Conservation (phyloP, 2,113 vertebrate species). For the Elephantulus edwardii region DNA sequence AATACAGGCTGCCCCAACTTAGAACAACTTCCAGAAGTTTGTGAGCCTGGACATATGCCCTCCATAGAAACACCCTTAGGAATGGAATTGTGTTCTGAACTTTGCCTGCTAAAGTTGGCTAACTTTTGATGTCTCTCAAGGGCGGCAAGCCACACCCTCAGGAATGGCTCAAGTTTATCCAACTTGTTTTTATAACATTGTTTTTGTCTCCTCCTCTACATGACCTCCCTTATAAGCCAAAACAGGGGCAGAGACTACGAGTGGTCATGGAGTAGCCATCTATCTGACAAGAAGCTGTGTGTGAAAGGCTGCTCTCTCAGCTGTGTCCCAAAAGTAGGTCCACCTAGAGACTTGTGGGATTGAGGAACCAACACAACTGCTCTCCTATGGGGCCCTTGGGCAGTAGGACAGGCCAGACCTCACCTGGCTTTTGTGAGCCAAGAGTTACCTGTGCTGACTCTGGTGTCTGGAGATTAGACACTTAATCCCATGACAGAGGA, state of each 20-base stretch:
- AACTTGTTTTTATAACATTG: background rate
- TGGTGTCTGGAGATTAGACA: background rate
- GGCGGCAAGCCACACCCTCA: background rate
- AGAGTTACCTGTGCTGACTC: background rate
- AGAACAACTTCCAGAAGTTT: slow-evolving; percentile 34
- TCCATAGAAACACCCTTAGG: background rate
- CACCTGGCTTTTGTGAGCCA: background rate
- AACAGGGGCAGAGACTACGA: background rate
- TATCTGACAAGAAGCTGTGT: background rate
- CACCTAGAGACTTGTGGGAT: background rate
- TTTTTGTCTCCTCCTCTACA: background rate
- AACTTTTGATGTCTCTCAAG: background rate
- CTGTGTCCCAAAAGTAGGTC: background rate
- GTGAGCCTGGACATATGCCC: slow-evolving; percentile 10
- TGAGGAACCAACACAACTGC: accelerated
- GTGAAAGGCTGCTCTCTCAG: background rate
- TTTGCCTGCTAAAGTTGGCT: background rate
- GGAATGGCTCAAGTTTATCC: background rate
- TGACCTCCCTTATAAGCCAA: no score
- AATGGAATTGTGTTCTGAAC: background rate
- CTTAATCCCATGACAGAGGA: accelerated
- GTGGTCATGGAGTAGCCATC: background rate
- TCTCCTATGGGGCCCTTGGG: background rate
- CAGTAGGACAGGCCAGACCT: background rate
- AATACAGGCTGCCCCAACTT: slow-evolving; percentile 35